phyloP scores from a whole-genome alignment of 2,797 vertebrate species.

The Acipenser ruthenus region DNA sequence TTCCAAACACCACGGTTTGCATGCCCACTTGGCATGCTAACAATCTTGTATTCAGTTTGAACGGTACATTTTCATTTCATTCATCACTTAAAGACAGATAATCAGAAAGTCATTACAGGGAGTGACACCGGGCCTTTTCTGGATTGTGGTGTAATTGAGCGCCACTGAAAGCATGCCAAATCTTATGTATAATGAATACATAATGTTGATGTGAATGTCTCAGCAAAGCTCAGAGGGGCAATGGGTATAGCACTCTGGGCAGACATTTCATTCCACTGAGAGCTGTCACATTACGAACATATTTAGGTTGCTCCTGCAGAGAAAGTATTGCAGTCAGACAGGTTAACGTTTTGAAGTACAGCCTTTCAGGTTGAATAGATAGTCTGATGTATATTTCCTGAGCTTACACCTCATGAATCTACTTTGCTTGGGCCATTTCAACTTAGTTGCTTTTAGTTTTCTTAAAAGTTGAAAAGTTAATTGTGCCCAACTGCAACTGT shows the following conservation, averaged over 20 bases:
- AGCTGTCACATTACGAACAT: constrained; percentile 13
- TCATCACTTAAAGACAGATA: constrained; percentile 98
- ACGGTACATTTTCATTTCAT: constrained; percentile 97
- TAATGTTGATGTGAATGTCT: constrained; percentile 71
- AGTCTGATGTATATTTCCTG: constrained; percentile 22
- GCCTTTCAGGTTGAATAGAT: constrained; percentile 22
- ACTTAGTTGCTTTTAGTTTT: no score
- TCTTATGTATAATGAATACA: constrained; percentile 88
- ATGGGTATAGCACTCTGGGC: constrained; percentile 3
- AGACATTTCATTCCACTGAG: background rate
- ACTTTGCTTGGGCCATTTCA: no score
- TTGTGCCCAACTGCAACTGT: no score
- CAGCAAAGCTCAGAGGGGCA: constrained; percentile 39
- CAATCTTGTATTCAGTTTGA: constrained; percentile 71
- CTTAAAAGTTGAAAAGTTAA: no score
- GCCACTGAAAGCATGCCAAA: constrained; percentile 80
- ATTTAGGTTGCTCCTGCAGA: background rate
- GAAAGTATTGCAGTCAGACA: constrained; percentile 2
- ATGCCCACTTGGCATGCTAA: constrained; percentile 63
- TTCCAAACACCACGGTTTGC: constrained; percentile 32
- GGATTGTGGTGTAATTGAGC: constrained; percentile 94
- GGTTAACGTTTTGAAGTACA: constrained; percentile 12
- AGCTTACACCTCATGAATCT: no score
- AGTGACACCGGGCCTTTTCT: constrained; percentile 79
- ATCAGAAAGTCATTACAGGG: constrained; percentile 99